These are phyloP conservation scores for Halcyon senegalensis DNA, from an alignment of 2,113 vertebrate genomes.

Conservation along the genomic window DNA sequence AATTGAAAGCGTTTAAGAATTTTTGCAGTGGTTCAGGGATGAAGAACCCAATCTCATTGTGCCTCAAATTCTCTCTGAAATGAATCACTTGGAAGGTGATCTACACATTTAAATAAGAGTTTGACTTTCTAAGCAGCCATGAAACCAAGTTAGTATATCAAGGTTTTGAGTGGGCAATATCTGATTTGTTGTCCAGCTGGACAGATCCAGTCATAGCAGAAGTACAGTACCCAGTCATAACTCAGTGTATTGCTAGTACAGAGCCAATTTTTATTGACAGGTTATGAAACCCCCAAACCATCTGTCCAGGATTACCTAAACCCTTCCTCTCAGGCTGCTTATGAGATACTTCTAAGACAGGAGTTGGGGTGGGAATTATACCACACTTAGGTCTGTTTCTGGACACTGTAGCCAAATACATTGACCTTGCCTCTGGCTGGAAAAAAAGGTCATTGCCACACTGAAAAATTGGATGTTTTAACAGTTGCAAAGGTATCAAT, in stretches of 20 bases:
- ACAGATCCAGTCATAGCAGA: neutral
- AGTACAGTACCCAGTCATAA: neutral
- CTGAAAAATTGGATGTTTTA: neutral
- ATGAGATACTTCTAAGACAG: neutral
- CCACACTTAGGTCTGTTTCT: neutral
- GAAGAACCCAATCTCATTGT: neutral
- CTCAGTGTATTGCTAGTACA: neutral
- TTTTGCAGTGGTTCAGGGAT: neutral
- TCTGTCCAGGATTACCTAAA: neutral
- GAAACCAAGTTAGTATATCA: neutral
- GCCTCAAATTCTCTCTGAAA: neutral
- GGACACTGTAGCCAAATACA: neutral
- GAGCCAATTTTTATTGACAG: neutral
- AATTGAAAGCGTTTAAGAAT: neutral
- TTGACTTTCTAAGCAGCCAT: neutral
- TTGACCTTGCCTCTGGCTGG: neutral
- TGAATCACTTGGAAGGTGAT: neutral
- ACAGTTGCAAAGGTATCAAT: neutral
- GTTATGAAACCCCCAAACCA: neutral
- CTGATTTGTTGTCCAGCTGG: neutral
- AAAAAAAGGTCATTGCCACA: neutral
- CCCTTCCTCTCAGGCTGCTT: neutral
- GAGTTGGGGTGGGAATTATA: neutral
- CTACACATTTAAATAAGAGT: neutral
- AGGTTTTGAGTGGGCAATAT: neutral